These are phyloP conservation scores for Octodonta nipae DNA, from an alignment of 2,888 invertebrate species.

Conservation along the genomic window DNA sequence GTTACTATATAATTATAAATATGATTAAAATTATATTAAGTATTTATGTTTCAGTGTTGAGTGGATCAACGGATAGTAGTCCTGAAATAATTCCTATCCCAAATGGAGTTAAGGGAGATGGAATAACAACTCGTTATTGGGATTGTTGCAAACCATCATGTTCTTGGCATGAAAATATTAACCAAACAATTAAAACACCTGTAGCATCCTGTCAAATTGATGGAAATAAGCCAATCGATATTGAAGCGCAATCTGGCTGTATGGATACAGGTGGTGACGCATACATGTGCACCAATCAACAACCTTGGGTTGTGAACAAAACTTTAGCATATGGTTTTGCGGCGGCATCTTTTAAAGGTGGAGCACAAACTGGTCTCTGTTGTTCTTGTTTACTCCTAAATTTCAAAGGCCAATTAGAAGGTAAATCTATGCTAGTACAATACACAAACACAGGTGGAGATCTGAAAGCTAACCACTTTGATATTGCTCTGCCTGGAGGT, in stretches of 20 bases:
- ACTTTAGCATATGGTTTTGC: constrained; percentile 6
- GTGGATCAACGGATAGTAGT: no score
- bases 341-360: constrained; percentile 9
- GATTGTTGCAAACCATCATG: constrained; percentile 14
- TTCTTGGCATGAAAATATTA: constrained; percentile 10
- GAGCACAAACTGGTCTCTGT: constrained; percentile 4
- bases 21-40: no score
- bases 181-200: constrained; percentile 7
- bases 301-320: constrained; percentile 9
- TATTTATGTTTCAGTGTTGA: no score
- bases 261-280: constrained; percentile 10
- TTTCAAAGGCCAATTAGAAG: constrained; percentile 4
- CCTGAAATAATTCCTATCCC: not conserved
- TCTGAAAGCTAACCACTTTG: constrained; percentile 7
- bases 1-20: no score
- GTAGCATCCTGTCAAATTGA: constrained; percentile 10
- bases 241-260: constrained; percentile 9
- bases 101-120: constrained; percentile 9
- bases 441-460: constrained; percentile 6
- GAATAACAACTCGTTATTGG: constrained; percentile 14
- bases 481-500: constrained; percentile 8
- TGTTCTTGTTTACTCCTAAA: constrained; percentile 7
- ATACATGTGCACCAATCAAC: constrained; percentile 12
- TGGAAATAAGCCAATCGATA: constrained; percentile 7
- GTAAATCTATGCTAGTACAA: constrained; percentile 5